Evolutionary conservation across 2,888 invertebrate genomes (phyloP), one percentile per base, ranked within the genome.

Genomic region (Carcina quercana): DNA sequence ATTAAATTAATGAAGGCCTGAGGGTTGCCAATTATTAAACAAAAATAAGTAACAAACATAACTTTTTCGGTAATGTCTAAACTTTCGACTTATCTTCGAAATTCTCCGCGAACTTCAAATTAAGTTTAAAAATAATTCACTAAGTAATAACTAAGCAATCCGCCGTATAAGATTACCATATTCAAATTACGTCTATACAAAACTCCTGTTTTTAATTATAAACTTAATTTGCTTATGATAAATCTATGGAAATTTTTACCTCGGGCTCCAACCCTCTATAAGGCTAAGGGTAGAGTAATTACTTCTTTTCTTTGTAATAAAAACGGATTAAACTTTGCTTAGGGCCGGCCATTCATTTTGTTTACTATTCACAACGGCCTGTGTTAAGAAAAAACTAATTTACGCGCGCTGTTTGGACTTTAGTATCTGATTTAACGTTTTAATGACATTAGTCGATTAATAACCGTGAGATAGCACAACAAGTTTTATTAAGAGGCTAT

Each of bases 321-420:
- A 82, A 83, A 79, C 79, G 79, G 80, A 83, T 83, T 83, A 80
- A 83, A 83, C 82, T 83, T 83, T 82, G 79, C 79, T 82, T 80
- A 82, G 79, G 79, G 75, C 67, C 64, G 72, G 63, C 72, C 72
- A 82, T 83, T 83, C 78, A 76, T 76, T 79, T 75, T 78, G 78
- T 80, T 78, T 79, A 79, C 79, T 78, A 79, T 79, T 80, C 73
- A 78, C 68, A 82, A 76, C 67, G 67, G 72, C 61, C 65, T 70
- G 65, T 69, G 64, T 64, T 68, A 59, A 66, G 64, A 74, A 76
- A 73, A 80, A 78, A 71, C 72, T 74, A 78, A 79, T 79, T 80
- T 76, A 61, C 62, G 60, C 58, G 53, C 56, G 58, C 58, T 61
- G 64, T 72, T 70, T 67, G 58, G 51, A 53, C 61, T 59, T 59